Evolutionary conservation across 2,797 vertebrate species (phyloP).

Genomic region (Apodemus agrarius): DNA sequence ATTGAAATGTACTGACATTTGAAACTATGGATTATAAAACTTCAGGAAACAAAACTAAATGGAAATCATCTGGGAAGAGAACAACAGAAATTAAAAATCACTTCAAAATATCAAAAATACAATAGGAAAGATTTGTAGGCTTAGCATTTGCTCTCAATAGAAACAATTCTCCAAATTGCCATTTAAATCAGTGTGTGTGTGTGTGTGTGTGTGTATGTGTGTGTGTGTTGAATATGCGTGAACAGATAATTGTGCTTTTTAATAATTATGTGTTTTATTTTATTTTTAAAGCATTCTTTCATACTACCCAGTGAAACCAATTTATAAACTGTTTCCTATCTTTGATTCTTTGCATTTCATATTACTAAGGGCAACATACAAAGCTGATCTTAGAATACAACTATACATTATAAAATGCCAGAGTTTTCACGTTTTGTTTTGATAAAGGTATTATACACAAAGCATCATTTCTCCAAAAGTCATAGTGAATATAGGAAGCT

Average conservation of each 20-base stretch:
- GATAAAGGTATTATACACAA: neutral
- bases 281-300: neutral
- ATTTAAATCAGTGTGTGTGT: neutral
- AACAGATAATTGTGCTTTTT: neutral
- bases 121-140: neutral
- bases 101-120: conserved; percentile 3
- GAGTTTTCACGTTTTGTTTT: neutral
- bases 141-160: conserved; percentile 15
- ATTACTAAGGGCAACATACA: neutral
- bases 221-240: neutral
- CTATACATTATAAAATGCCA: neutral
- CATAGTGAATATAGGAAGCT: neutral
- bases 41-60: conserved; percentile 30
- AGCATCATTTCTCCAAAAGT: neutral
- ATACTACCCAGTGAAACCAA: neutral
- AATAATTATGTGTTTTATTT: neutral
- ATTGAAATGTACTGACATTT: conserved; percentile 62
- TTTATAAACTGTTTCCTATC: neutral
- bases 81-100: conserved; percentile 24
- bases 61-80: conserved; percentile 43
- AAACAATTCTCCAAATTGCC: neutral
- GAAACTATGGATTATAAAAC: conserved; percentile 60
- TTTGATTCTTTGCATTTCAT: neutral
- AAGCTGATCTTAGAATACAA: neutral
- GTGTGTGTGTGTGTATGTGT: neutral